These are phyloP conservation scores for Saccostrea cuccullata DNA, from an alignment of 1,140 invertebrate species.

Conservation along the genomic window DNA sequence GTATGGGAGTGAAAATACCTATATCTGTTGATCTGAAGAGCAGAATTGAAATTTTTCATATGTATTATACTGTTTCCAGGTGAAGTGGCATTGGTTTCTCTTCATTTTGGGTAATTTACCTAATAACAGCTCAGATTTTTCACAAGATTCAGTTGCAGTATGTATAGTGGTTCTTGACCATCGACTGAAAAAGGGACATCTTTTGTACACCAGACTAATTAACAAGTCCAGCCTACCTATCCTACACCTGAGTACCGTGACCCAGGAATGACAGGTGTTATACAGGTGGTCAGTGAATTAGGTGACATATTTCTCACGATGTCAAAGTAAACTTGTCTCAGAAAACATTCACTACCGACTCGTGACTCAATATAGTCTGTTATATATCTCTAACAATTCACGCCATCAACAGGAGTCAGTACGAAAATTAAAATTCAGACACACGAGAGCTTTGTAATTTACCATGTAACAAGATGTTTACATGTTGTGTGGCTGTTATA, in stretches of 20 bases:
- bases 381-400: background rate
- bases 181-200: background rate
- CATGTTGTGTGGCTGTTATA: background rate
- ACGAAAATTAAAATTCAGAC: conserved; percentile 1
- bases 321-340: background rate
- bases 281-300: conserved; percentile 15
- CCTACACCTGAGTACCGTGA: background rate
- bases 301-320: conserved; percentile 28
- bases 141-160: background rate
- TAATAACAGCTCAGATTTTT: background rate
- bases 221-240: background rate
- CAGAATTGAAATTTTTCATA: background rate
- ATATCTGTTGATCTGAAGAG: background rate
- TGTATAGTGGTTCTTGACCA: conserved; percentile 11
- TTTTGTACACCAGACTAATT: conserved; percentile 12
- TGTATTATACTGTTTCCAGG: background rate
- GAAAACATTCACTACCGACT: background rate
- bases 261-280: conserved; percentile 15
- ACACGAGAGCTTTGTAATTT: background rate
- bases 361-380: background rate
- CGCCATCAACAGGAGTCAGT: background rate
- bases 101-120: background rate
- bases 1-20: background rate
- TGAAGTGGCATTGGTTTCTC: background rate
- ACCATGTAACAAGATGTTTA: conserved; percentile 11